Conservation (phyloP, 2,888 invertebrate genomes). For the Netelia melanura region DNA sequence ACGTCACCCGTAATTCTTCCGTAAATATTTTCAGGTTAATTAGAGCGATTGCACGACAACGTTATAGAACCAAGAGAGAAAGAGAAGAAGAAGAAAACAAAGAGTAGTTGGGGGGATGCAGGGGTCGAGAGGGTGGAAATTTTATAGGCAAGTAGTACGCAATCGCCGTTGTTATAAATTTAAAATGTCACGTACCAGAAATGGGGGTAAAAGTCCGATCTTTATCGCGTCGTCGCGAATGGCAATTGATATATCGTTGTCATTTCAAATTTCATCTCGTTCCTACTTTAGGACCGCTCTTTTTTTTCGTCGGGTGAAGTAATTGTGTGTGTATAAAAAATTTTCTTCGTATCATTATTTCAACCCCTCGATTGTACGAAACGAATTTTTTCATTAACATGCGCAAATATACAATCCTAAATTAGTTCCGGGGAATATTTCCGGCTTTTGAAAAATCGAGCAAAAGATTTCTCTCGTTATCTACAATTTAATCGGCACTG, state of each 20-base stretch:
- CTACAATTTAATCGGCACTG: slow-evolving; percentile 3
- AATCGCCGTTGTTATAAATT: slow-evolving; percentile 50
- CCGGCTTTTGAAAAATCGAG: too few species aligned
- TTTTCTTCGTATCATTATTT: background rate
- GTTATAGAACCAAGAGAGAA: slow-evolving; percentile 33
- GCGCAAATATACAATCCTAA: too few species aligned
- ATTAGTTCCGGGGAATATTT: too few species aligned
- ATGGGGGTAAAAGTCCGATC: slow-evolving; percentile 45
- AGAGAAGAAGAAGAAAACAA: slow-evolving; percentile 18
- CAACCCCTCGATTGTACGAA: too few species aligned
- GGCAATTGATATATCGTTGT: slow-evolving; percentile 16
- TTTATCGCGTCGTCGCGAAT: slow-evolving; percentile 9
- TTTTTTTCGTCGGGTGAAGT: too few species aligned
- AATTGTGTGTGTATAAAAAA: background rate
- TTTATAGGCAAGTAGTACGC: slow-evolving; percentile 1
- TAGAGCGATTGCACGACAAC: slow-evolving; percentile 75
- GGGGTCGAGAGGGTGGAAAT: slow-evolving; percentile 3
- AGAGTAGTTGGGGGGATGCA: background rate
- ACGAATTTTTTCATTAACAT: too few species aligned
- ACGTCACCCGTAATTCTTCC: slow-evolving; percentile 79
- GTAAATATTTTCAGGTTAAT: slow-evolving; percentile 82
- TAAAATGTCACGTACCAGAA: slow-evolving; percentile 58
- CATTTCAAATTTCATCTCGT: too few species aligned
- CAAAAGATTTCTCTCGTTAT: too few species aligned
- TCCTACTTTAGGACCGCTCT: too few species aligned